A percentile compares a stretch with the other conserved stretches of the same genome.
These are phyloP conservation scores for Myodes glareolus DNA, from an alignment of 2,113 vertebrate species.

Conservation along the genomic window DNA sequence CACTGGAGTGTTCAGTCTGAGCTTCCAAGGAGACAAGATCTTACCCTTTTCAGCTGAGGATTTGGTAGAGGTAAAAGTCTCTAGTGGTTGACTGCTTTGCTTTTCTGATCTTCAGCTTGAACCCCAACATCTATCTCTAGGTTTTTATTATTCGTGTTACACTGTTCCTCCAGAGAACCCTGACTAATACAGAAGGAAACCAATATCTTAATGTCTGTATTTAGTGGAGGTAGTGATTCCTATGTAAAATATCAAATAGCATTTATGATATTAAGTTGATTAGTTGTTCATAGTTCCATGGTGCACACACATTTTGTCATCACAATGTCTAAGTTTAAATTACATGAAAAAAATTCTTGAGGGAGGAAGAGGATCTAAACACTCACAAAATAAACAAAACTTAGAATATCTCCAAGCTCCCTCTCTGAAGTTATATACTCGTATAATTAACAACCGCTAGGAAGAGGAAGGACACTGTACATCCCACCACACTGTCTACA, in stretches of 20 bases:
- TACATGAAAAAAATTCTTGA: neutral
- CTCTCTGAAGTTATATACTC: neutral
- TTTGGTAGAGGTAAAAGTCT: too few relatives aligned
- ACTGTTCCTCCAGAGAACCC: neutral
- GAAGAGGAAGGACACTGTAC: too few relatives aligned
- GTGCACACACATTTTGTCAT: neutral
- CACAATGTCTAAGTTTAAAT: conserved; percentile 16
- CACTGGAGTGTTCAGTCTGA: too few relatives aligned
- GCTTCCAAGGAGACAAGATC: too few relatives aligned
- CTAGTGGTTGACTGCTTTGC: too few relatives aligned
- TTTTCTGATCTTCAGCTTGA: too few relatives aligned
- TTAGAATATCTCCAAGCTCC: too few relatives aligned
- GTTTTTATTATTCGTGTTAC: too few relatives aligned
- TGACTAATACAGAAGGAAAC: neutral
- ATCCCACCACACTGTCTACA: neutral
- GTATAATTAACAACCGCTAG: too few relatives aligned
- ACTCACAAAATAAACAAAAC: neutral
- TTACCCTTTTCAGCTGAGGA: too few relatives aligned
- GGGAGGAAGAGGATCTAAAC: neutral
- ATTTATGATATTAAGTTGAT: neutral
- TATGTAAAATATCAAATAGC: neutral
- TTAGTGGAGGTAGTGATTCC: neutral
- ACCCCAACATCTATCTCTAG: too few relatives aligned
- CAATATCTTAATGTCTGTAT: neutral
- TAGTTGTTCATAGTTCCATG: neutral